A percentile compares a stretch with the other conserved stretches of the same genome.
Evolutionary conservation across 2,888 invertebrate species (phyloP).

Genomic region (Argyresthia goedartella): DNA sequence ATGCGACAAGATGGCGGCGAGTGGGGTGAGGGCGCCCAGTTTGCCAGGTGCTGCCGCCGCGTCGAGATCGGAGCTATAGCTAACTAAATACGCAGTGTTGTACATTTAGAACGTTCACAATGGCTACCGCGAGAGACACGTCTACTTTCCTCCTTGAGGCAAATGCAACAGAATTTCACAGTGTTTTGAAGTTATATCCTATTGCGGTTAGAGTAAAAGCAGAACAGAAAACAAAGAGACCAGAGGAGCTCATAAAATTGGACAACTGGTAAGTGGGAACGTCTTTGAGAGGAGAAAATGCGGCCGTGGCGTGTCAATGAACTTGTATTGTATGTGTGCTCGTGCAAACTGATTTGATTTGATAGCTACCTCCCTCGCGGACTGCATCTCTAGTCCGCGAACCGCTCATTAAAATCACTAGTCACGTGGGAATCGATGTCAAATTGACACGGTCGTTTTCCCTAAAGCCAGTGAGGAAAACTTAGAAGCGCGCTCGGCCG

Average conservation of each 20-base stretch:
- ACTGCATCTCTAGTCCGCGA: constrained; percentile 73
- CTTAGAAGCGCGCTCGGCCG: constrained; percentile 67
- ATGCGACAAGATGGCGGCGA: constrained; percentile 65
- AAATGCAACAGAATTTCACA: constrained; percentile 87
- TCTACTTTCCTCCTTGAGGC: constrained; percentile 95
- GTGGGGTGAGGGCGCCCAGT: constrained; percentile 70
- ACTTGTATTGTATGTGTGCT: constrained; percentile 73
- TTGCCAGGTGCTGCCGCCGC: constrained; percentile 73
- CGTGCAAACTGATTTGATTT: constrained; percentile 74
- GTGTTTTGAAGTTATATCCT: constrained; percentile 91
- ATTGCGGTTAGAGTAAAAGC: constrained; percentile 92
- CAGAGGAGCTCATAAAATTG: constrained; percentile 93
- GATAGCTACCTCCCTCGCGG: constrained; percentile 76
- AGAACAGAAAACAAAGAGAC: constrained; percentile 91
- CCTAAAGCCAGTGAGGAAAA: constrained; percentile 66
- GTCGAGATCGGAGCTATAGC: constrained; percentile 71
- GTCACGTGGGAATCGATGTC: constrained; percentile 83
- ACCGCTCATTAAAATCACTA: constrained; percentile 78
- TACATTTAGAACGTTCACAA: constrained; percentile 76
- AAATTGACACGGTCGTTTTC: constrained; percentile 72
- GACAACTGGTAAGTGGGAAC: constrained; percentile 91
- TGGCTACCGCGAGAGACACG: constrained; percentile 91
- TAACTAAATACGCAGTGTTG: constrained; percentile 71
- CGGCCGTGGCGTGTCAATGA: constrained; percentile 73
- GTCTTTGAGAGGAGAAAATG: constrained; percentile 69